Evolutionary conservation across 2,797 vertebrate species (phyloP).

Genomic region (Tokudaia tokunoshimensis): DNA sequence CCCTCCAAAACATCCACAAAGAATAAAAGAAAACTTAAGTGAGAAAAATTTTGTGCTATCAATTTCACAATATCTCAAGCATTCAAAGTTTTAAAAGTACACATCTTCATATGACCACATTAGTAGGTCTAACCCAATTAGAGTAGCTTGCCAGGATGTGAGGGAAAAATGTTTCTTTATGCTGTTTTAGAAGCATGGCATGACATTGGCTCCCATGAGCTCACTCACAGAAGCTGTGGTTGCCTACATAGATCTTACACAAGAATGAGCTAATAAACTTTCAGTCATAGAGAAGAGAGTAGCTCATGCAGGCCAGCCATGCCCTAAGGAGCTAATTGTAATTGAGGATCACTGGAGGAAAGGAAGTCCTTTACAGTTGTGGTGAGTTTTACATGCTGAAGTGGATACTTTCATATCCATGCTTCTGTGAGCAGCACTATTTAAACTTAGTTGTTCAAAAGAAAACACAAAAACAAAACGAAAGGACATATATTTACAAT

Average conservation of each 20-base stretch:
- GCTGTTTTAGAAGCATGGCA: background rate
- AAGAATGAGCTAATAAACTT: background rate
- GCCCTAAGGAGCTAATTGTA: background rate
- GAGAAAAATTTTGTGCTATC: background rate
- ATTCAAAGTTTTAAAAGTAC: background rate
- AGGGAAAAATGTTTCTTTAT: background rate
- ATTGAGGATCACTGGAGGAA: background rate
- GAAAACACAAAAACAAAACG: background rate
- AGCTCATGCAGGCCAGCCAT: background rate
- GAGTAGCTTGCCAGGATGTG: background rate
- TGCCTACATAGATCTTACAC: background rate
- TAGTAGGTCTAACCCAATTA: background rate
- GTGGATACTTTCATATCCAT: background rate
- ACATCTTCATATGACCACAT: background rate
- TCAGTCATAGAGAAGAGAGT: background rate
- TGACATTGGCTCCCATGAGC: background rate
- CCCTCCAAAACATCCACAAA: background rate
- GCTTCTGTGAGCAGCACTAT: background rate
- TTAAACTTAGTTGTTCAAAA: background rate
- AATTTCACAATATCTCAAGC: background rate
- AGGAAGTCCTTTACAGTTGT: background rate
- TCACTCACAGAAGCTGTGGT: too few relatives aligned
- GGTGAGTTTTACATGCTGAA: background rate
- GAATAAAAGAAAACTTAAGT: background rate
- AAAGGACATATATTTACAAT: background rate